Conservation (phyloP, 2,888 invertebrate species). For the Tenthredo notha region DNA sequence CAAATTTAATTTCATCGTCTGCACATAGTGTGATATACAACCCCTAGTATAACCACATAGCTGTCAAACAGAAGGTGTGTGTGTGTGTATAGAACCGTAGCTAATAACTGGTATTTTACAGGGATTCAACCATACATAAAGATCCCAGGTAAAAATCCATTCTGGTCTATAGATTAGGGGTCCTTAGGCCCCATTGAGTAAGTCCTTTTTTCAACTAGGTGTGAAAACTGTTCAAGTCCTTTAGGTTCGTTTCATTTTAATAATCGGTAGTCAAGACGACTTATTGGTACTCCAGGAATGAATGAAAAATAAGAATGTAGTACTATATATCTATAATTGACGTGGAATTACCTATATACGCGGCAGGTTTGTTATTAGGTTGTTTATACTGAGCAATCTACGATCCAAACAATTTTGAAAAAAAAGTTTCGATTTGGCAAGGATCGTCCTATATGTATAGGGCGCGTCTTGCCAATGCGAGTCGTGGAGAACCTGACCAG, state of each 20-base stretch:
- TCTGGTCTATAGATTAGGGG: neutral
- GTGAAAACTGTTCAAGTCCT: slow-evolving; percentile 36
- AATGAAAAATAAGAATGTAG: neutral
- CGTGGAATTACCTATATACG: neutral
- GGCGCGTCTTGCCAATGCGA: neutral
- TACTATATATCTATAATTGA: neutral
- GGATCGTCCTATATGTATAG: neutral
- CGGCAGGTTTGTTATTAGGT: neutral
- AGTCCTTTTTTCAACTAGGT: slow-evolving; percentile 31
- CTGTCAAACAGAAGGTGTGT: slow-evolving; percentile 40
- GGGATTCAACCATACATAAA: slow-evolving; percentile 4
- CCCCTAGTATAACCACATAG: slow-evolving; percentile 18
- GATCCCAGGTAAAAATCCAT: slow-evolving; percentile 29
- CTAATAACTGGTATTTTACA: slow-evolving; percentile 40
- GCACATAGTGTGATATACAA: neutral
- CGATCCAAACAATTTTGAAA: neutral
- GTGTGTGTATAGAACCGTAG: slow-evolving; percentile 3
- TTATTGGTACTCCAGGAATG: neutral
- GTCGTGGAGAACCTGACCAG: neutral
- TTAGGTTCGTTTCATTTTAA: slow-evolving; percentile 33
- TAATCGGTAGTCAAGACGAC: slow-evolving; percentile 20
- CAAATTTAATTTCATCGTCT: neutral
- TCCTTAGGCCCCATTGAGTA: neutral
- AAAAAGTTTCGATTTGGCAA: neutral
- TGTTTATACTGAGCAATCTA: neutral